Conservation (phyloP, 2,888 invertebrate genomes). For the Thyatira batis region DNA sequence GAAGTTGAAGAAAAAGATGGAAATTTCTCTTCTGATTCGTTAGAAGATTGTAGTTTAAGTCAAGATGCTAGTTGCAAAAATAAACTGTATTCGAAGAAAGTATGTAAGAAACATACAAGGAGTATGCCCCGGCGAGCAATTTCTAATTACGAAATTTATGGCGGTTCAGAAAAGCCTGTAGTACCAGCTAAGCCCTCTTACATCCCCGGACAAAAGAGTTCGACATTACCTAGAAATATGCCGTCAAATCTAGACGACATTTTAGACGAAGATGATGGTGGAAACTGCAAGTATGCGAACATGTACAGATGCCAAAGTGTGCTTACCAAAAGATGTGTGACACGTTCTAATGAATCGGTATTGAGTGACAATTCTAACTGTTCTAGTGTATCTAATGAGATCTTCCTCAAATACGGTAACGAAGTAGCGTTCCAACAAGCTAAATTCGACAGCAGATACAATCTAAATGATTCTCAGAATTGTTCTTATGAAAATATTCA, state of each 20-base stretch:
- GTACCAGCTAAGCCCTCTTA: slow-evolving; percentile 66
- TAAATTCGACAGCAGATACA: slow-evolving; percentile 71
- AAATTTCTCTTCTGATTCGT: slow-evolving; percentile 90
- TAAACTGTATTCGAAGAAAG: slow-evolving; percentile 76
- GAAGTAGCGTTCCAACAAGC: slow-evolving; percentile 78
- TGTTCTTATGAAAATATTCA: slow-evolving; percentile 74
- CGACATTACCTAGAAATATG: slow-evolving; percentile 77
- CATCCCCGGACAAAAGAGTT: slow-evolving; percentile 69
- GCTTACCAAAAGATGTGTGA: slow-evolving; percentile 80
- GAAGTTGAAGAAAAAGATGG: slow-evolving; percentile 82
- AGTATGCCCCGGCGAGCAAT: slow-evolving; percentile 84
- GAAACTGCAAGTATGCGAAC: slow-evolving; percentile 58
- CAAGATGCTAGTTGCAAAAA: slow-evolving; percentile 78
- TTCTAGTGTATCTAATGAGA: slow-evolving; percentile 78
- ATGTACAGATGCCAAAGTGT: slow-evolving; percentile 79
- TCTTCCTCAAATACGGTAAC: slow-evolving; percentile 76
- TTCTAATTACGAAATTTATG: slow-evolving; percentile 90
- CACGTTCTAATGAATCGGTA: slow-evolving; percentile 81
- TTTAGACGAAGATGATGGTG: slow-evolving; percentile 71
- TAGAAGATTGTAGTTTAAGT: slow-evolving; percentile 86
- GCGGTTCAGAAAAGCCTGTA: slow-evolving; percentile 65
- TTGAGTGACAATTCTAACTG: slow-evolving; percentile 78
- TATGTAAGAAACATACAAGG: slow-evolving; percentile 80
- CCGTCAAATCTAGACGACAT: slow-evolving; percentile 80
- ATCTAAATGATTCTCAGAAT: slow-evolving; percentile 74